phyloP scores from a whole-genome alignment of 2,888 invertebrate species.

The Eulithis testata region DNA sequence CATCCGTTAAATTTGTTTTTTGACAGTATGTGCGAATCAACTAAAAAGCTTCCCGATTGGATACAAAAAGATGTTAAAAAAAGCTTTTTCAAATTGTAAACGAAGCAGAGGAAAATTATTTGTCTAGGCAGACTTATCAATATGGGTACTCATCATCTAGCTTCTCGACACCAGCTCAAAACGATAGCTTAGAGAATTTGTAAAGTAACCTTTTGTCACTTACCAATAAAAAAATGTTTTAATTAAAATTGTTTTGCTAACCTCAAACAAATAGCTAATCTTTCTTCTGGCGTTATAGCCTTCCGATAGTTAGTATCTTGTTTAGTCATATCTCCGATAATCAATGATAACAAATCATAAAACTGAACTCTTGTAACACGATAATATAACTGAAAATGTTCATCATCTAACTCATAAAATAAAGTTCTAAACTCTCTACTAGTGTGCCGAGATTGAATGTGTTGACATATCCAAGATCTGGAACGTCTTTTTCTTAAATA shows the following conservation, averaged over 20 bases:
- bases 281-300: slow-evolving; percentile 36
- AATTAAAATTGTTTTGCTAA: slow-evolving; percentile 19
- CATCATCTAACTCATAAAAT: slow-evolving; percentile 27
- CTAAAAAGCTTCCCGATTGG: slow-evolving; percentile 38
- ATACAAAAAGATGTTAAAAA: slow-evolving; percentile 32
- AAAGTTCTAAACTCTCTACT: slow-evolving; percentile 21
- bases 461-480: slow-evolving; percentile 33
- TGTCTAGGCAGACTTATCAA: slow-evolving; percentile 39
- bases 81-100: slow-evolving; percentile 37
- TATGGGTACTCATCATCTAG: slow-evolving; percentile 37
- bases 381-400: slow-evolving; percentile 34
- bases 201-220: slow-evolving; percentile 35
- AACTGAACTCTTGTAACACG: slow-evolving; percentile 33
- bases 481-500: no score
- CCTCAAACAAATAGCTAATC: slow-evolving; percentile 38
- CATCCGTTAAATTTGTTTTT: no score
- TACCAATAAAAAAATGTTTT: slow-evolving; percentile 30
- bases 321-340: slow-evolving; percentile 28
- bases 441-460: slow-evolving; percentile 28
- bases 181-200: slow-evolving; percentile 13
- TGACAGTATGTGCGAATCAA: slow-evolving; percentile 43
- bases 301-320: slow-evolving; percentile 32
- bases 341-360: slow-evolving; percentile 27
- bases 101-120: slow-evolving; percentile 41
- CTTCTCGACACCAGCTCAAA: slow-evolving; percentile 33